These are phyloP conservation scores for Takifugu flavidus DNA, from an alignment of 2,113 vertebrate genomes.

Conservation along the genomic window DNA sequence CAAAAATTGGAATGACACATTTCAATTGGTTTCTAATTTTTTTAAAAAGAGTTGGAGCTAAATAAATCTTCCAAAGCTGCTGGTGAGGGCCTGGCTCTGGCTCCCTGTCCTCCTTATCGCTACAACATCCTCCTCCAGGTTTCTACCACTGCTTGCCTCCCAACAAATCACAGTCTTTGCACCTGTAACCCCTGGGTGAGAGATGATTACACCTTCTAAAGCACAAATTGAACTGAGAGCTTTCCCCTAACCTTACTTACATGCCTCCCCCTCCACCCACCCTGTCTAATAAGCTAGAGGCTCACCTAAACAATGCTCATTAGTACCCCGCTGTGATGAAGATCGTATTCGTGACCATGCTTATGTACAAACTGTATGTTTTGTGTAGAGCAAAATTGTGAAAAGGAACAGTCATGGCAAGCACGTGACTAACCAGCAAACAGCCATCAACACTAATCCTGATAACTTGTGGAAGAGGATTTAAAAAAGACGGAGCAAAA, in stretches of 20 bases:
- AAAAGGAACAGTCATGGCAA: too few relatives aligned
- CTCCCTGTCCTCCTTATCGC: constrained; percentile 22
- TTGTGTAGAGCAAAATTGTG: too few relatives aligned
- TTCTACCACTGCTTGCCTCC: constrained; percentile 30
- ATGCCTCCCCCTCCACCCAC: constrained; percentile 35
- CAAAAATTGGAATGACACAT: constrained; percentile 13
- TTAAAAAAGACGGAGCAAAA: too few relatives aligned
- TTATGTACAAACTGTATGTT: too few relatives aligned
- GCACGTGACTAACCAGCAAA: too few relatives aligned
- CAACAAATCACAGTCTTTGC: constrained; percentile 60
- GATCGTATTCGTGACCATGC: too few relatives aligned
- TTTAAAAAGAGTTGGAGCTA: constrained; percentile 11
- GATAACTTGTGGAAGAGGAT: too few relatives aligned
- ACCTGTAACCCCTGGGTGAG: constrained; percentile 62
- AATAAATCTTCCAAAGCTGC: constrained; percentile 40
- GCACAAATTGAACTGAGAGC: constrained; percentile 59
- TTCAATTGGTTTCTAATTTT: constrained; percentile 38
- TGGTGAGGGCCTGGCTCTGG: constrained; percentile 13
- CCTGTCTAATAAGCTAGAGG: constrained; percentile 10
- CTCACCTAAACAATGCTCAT: too few relatives aligned
- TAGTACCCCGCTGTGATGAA: too few relatives aligned
- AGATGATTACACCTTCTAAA: constrained; percentile 67
- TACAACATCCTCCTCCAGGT: constrained; percentile 23
- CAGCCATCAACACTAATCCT: too few relatives aligned
- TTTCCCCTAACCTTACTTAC: constrained; percentile 35